A percentile compares a stretch with the other conserved stretches of the same genome.
Conservation (phyloP, 2,113 vertebrate genomes). For the Eublepharis macularius region DNA sequence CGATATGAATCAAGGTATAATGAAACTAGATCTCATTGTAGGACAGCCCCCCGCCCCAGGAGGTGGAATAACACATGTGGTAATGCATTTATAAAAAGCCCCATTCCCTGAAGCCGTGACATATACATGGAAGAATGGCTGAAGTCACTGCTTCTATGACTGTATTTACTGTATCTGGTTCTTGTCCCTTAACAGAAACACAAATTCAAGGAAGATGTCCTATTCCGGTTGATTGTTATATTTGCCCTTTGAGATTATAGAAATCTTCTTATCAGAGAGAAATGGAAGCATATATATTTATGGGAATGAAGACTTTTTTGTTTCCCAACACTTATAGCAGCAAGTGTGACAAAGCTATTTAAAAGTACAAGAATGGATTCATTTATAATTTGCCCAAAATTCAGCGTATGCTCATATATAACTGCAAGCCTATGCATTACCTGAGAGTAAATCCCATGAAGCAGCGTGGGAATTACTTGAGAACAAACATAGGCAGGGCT, state of each 20-base stretch:
- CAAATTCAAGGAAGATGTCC: neutral
- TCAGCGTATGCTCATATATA: too few species aligned
- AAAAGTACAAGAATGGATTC: too few species aligned
- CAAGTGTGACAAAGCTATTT: neutral
- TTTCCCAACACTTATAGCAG: neutral
- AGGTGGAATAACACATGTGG: neutral
- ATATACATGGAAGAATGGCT: neutral
- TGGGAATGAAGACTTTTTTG: neutral
- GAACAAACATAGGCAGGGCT: too few species aligned
- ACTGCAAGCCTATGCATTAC: too few species aligned
- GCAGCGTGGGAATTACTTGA: too few species aligned
- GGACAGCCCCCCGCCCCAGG: neutral
- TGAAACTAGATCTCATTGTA: slow-evolving; percentile 25
- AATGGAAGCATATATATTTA: neutral
- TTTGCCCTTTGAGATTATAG: neutral
- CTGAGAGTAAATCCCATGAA: too few species aligned
- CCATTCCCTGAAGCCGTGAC: neutral
- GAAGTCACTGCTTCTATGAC: neutral
- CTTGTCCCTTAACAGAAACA: neutral
- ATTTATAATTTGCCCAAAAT: too few species aligned
- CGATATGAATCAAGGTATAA: slow-evolving; percentile 38
- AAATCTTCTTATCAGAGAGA: neutral
- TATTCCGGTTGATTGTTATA: neutral
- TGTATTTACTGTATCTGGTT: neutral
- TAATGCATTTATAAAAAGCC: slow-evolving; percentile 19